phyloP scores from a whole-genome alignment of 2,888 invertebrate species.

The Pachymerium ferrugineum region DNA sequence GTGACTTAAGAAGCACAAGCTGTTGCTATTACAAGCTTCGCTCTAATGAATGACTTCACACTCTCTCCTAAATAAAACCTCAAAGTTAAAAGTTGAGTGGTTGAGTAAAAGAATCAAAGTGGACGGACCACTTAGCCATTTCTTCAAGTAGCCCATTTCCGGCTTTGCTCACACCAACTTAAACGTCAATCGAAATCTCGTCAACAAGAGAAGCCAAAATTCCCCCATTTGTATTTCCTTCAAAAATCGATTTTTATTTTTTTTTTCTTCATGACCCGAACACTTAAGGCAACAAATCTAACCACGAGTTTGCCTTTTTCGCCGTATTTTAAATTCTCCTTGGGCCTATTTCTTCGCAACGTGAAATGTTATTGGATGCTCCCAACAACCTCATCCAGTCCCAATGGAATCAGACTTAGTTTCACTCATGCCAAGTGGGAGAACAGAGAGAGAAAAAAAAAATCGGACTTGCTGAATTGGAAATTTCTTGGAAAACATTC shows the following conservation, averaged over 20 bases:
- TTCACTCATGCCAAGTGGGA: neutral
- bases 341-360: neutral
- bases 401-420: constrained; percentile 1
- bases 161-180: neutral
- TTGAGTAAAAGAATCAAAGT: too few relatives aligned
- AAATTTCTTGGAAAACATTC: neutral
- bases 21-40: neutral
- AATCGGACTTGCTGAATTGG: neutral
- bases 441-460: neutral
- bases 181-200: constrained; percentile 1
- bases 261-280: neutral
- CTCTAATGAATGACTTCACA: constrained; percentile 7
- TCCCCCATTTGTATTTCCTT: neutral
- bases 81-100: too few relatives aligned
- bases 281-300: constrained; percentile 6
- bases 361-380: neutral
- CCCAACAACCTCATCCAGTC: neutral
- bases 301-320: neutral
- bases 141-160: neutral
- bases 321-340: neutral
- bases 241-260: neutral
- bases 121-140: neutral
- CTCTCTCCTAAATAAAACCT: neutral
- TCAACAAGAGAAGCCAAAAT: neutral
- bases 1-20: neutral